Evolutionary conservation across 2,113 vertebrate genomes (phyloP), one percentile per base, ranked within the genome.

Genomic region (Pandion haliaetus): DNA sequence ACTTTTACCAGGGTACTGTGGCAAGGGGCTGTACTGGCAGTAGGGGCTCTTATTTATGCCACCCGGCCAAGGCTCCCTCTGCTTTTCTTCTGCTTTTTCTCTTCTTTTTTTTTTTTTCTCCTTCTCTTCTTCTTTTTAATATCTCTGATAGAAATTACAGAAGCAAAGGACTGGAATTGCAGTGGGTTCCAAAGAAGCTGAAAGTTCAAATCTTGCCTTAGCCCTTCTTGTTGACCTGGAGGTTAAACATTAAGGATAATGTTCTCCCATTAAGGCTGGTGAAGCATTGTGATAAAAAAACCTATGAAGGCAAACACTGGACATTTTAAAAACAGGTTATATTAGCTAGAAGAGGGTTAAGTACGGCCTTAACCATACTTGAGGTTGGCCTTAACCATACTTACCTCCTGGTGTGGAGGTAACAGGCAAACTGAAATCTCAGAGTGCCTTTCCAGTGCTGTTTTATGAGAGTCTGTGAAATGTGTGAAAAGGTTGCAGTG

Each of bases 61-160:
- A 38, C 24, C 11, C 18, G 32, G 25, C 31, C 16, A 81, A 74
- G n/a, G 24, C 6, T 84, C 32, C 15, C 6, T 86, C 23, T 78
- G n/a, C 17, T 92, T 86, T 91, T 62, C 24, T 4, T 36, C 13
- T 80, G 36, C 11, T 45, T 65, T 55, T 54, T 32, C 2, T 31
- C 6, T 38, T 13, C 3, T 29, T 18, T 10, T 25, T 8, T 9
- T 9, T 26, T 29, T 34, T 4, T 5, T 2, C 5, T 50, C 5
- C 15, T 69, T 69, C 77, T 91, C 11, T 78, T 67, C 21, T 82
- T 80, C 34, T 72, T 81, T 70, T 87, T 63, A 71, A 12, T 87
- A 20, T 24, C 29, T 11, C 11, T 82, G 16, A 26, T 47, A 90
- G 10, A 76, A 84, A 69, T 42, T 3, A 80, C 44, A 79, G 54